Evolutionary conservation across 2,113 vertebrate genomes (phyloP), one percentile per base, ranked within the genome.

Genomic region (Paralichthys olivaceus): DNA sequence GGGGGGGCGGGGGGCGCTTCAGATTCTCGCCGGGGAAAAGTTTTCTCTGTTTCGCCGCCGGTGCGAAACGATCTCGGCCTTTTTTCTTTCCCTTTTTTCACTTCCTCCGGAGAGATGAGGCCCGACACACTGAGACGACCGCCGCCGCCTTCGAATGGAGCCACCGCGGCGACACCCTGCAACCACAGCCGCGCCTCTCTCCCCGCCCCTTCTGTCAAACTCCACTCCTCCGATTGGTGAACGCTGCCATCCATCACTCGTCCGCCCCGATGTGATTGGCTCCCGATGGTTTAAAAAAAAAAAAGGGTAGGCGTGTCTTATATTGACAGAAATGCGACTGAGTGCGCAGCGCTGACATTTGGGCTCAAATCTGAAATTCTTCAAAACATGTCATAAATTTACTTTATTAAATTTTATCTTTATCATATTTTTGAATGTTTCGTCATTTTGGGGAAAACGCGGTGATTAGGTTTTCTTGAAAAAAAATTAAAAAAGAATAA

Each of bases 131-230:
- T 4, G 9, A 90, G 93, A 94, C 94, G 92, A 94, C 94, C 92
- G 88, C 94, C 92, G 94, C 93, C 94, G 94, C 93, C 94, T 95
- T 94, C 93, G 91, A 94, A 95, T 93, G 84, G 90, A 94, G 89
- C 92, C 91, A 82, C 90, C 81, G 37, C 89, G 93, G 92, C 93
- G 93, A 95, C 94, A 94, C 94, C 94, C 94, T 93, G 84, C 34
- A 4, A 20, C 47, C 60, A 13, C 11, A 14, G 65, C 49, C 83
- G 77, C 93, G 91, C 93, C 92, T 89, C 26, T 64, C 4, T 0
- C 26, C 68, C 89, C 90, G 85, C 90, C 93, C 87, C 57, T 82
- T 80, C 83, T 86, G 77, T 84, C 83, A 85, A 68, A 66, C 15
- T 9, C 0, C 2, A 4, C 9, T 0, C 4, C 11, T 54, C 0